Conservation (phyloP, 2,113 vertebrate species). For the Otolemur garnettii region DNA sequence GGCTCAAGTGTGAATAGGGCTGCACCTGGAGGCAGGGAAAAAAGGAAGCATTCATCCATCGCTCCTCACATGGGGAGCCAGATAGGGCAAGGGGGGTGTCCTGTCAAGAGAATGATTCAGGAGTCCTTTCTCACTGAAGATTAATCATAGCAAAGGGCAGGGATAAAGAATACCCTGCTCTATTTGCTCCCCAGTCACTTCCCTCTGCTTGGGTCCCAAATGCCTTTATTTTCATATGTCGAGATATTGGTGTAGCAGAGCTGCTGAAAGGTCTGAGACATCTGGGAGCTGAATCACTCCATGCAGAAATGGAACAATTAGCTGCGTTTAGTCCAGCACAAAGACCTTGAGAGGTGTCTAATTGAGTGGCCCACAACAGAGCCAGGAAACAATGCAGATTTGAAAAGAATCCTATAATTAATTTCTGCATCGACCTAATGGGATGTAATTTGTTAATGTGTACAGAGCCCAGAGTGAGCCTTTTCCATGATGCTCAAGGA, state of each 20-base stretch:
- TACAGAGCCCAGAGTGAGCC: slow-evolving; percentile 75
- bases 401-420: slow-evolving; percentile 88
- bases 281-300: slow-evolving; percentile 90
- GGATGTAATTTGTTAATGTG: slow-evolving; percentile 87
- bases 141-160: slow-evolving; percentile 88
- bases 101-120: slow-evolving; percentile 87
- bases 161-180: slow-evolving; percentile 89
- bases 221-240: slow-evolving; percentile 75
- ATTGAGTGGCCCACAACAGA: slow-evolving; percentile 87
- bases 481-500: slow-evolving; percentile 79
- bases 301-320: slow-evolving; percentile 90
- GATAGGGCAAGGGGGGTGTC: slow-evolving; percentile 83
- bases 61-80: slow-evolving; percentile 86
- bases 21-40: slow-evolving; percentile 89
- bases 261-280: slow-evolving; percentile 86
- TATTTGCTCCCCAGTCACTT: slow-evolving; percentile 78
- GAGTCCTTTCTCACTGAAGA: slow-evolving; percentile 87
- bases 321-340: slow-evolving; percentile 86
- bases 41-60: slow-evolving; percentile 89
- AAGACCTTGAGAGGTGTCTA: slow-evolving; percentile 90
- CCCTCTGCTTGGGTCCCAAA: slow-evolving; percentile 71
- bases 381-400: slow-evolving; percentile 89
- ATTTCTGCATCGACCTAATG: slow-evolving; percentile 88
- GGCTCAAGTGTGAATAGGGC: slow-evolving; percentile 88
- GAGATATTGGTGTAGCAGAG: slow-evolving; percentile 81